Evolutionary conservation across 2,113 vertebrate species (phyloP).

Genomic region (Dissostichus mawsoni): DNA sequence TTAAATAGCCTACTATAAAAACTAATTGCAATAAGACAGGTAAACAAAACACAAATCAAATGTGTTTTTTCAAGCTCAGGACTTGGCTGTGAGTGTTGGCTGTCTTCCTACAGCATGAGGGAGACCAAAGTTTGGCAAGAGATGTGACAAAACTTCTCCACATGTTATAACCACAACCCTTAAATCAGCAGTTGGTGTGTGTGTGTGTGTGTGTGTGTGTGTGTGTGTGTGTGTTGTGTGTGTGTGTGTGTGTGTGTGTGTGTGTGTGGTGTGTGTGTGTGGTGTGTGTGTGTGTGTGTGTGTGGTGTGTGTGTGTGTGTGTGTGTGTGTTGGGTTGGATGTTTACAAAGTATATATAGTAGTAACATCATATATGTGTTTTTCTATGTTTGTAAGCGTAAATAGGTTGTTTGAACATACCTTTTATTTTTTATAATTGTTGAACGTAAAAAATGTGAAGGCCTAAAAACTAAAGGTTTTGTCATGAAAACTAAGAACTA

Average conservation of each 20-base stretch:
- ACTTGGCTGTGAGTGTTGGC: conserved; percentile 12
- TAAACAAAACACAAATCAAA: conserved; percentile 15
- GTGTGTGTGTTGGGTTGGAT: conserved; percentile 12
- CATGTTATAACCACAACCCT: conserved; percentile 76
- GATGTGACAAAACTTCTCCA: conserved; percentile 59
- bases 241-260: conserved; percentile 29
- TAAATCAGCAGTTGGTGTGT: conserved; percentile 52
- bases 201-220: neutral
- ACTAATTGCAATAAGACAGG: neutral
- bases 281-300: conserved; percentile 36
- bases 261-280: neutral
- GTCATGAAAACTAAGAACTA: neutral
- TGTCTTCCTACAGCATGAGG: conserved; percentile 41
- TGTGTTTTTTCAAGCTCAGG: conserved; percentile 2
- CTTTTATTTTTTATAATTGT: neutral
- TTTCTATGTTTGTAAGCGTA: conserved; percentile 23
- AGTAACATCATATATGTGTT: conserved; percentile 34
- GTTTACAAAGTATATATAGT: conserved; percentile 5
- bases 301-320: conserved; percentile 35
- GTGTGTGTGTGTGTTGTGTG: conserved; percentile 22
- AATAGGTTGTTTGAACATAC: conserved; percentile 17
- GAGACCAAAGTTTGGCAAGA: conserved; percentile 64
- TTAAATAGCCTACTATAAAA: conserved; percentile 4
- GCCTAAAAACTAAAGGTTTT: too few relatives aligned
- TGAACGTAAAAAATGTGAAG: too few relatives aligned